Percentiles rank a stretch among this genome's conserved stretches.
Evolutionary conservation across 2,888 invertebrate genomes (phyloP).

Genomic region (Proisotoma minuta): DNA sequence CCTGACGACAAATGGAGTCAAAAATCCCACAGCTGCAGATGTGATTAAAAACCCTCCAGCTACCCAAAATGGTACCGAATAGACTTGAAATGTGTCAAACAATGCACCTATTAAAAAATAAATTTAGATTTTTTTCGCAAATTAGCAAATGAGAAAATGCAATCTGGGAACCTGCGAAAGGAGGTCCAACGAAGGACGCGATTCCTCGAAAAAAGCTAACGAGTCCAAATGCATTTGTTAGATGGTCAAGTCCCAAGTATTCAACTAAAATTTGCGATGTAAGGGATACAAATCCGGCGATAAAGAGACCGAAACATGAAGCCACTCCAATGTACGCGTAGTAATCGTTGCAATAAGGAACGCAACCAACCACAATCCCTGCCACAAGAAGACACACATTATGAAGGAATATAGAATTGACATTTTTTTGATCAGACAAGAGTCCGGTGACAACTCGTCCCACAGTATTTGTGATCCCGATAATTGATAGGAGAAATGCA

Average conservation of each 20-base stretch:
- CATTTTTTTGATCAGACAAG: constrained; percentile 55
- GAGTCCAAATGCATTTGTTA: constrained; percentile 59
- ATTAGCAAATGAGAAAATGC: no score
- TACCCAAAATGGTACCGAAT: constrained; percentile 75
- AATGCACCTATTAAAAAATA: constrained; percentile 60
- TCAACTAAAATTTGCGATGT: constrained; percentile 74
- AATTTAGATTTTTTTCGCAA: constrained; percentile 3
- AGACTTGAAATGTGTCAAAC: constrained; percentile 67
- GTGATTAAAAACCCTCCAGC: constrained; percentile 75
- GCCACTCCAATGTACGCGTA: constrained; percentile 73
- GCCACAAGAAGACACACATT: constrained; percentile 85
- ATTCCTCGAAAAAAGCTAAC: constrained; percentile 57
- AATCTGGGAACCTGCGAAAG: constrained; percentile 90
- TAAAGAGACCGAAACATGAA: constrained; percentile 78
- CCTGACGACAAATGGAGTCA: no score
- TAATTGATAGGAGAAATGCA: constrained; percentile 33
- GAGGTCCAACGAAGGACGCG: constrained; percentile 59
- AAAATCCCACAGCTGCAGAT: no score
- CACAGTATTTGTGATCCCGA: constrained; percentile 70
- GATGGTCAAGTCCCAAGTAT: constrained; percentile 56
- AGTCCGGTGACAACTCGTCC: constrained; percentile 58
- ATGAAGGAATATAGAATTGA: constrained; percentile 86
- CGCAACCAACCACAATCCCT: constrained; percentile 74
- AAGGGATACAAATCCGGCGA: constrained; percentile 90
- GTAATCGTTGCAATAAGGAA: constrained; percentile 69